Evolutionary conservation across 2,113 vertebrate genomes (phyloP), one percentile per base, ranked within the genome.

Genomic region (Psammodynastes pulverulentus): DNA sequence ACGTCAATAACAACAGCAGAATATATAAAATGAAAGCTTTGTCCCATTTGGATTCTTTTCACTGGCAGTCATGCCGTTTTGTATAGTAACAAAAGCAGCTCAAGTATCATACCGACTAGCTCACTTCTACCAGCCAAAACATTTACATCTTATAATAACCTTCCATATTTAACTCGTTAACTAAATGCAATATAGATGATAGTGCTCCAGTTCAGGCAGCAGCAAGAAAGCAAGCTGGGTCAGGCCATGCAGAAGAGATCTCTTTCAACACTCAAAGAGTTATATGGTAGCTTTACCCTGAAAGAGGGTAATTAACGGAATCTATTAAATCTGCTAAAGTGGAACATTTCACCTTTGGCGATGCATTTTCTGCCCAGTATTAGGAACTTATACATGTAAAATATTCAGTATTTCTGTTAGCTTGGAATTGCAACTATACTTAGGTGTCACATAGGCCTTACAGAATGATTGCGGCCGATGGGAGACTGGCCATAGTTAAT

Each of bases 401-500:
- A 46, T 48, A 67, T 34, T 34, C n/a, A n/a, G 4, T 67, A 10
- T n/a, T n/a, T 2, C 87, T n/a, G 89, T 89, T 87, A 62, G 29
- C 1, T 62, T 29, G 94, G 92, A 87, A 58, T 85, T 92, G 89
- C 43, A 49, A 89, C 87, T 91, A 87, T 88, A 91, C 4, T 45
- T 34, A 2, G 19, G 43, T 3, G 17, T 15, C 56, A 93, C 93
- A 86, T 58, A 21, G 23, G 34, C 84, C 53, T 53, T 90, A 88
- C 94, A 95, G 85, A 94, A 0, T 95, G 91, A 93, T 54, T 88
- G 26, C 56, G 84, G 48, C 91, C 90, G 87, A 89, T 92, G 87
- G 94, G 53, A 15, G 3, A 91, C 7, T 79, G 17, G 34, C 34
- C 17, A 39, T 43, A 79, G 17, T 1, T 79, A 39, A 79, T 19